These are phyloP conservation scores for Saguinus midas DNA, from an alignment of 2,113 vertebrate genomes.

Conservation along the genomic window DNA sequence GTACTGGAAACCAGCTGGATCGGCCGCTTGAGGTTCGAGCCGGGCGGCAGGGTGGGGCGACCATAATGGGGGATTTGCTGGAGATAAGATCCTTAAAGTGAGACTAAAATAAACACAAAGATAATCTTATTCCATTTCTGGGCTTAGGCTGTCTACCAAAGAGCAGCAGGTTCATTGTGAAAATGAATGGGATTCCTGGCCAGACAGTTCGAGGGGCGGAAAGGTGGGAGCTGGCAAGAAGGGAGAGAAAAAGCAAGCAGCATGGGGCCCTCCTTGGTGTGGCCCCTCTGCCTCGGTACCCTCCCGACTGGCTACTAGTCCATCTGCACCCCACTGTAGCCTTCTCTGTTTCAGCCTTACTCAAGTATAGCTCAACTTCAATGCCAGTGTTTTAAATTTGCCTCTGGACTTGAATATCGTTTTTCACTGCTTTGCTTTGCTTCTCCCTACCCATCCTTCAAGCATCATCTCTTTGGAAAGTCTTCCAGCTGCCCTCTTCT, in stretches of 20 bases:
- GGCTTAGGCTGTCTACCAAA: constrained; percentile 70
- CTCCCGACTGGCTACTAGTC: background rate
- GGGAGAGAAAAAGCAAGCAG: background rate
- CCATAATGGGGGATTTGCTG: constrained; percentile 64
- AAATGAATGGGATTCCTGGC: constrained; percentile 18
- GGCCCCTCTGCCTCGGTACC: fast-evolving
- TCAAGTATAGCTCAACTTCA: background rate
- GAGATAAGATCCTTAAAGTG: constrained; percentile 75
- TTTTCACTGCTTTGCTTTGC: background rate
- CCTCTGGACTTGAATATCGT: background rate
- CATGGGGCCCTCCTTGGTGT: background rate
- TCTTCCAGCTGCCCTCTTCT: background rate
- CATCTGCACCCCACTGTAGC: no score
- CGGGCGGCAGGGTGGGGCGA: constrained; percentile 19
- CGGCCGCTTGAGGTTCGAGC: background rate
- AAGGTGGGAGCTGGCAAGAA: background rate
- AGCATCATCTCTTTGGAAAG: background rate
- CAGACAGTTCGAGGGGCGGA: background rate
- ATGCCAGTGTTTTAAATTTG: background rate
- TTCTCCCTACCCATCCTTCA: background rate
- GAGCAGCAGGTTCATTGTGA: constrained; percentile 25
- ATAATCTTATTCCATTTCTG: constrained; percentile 77
- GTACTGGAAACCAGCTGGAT: background rate
- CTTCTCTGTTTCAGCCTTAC: background rate
- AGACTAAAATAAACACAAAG: constrained; percentile 78